Base-by-base conservation (phyloP, 2,888 invertebrate species). In the Epirrita christyi region DNA sequence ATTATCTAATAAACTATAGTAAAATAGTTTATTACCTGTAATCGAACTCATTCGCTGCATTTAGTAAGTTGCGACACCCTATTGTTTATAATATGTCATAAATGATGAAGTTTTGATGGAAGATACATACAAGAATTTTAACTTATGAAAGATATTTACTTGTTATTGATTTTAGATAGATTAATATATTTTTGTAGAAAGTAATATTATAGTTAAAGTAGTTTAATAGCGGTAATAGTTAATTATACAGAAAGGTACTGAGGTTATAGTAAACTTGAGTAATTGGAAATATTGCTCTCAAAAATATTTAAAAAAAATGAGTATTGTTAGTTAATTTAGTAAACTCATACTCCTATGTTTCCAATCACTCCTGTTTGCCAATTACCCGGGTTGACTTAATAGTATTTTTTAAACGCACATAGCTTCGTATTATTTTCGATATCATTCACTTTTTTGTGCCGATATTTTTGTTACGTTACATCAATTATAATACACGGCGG, bases 171-270 rank as follows among this genome's bases (percentile, higher is more conserved):
- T 53, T 21, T 54, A 58, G 37, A 53, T 38, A 47, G 13, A 56
- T 50, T 40, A 29, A 41, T 46, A 48, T 58, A 58, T 58, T 58
- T 58, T 58, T 58, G 58, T 58, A 58, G 58, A 27, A 34, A 45
- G 34, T 49, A 14, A 38, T 15, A 50, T 15, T n/a, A 6, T 29
- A 40, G 38, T 28, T 11, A 32, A 34, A 15, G 34, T 28, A 44
- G 44, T 13, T 21, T 21, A 4, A n/a, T 0, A 32, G 32, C 32
- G 32, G 32, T 32, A 21, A 21, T 21, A 21, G 21, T 3, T 21
- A 21, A 21, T 21, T 2, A 21, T 2, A 21, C 21, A 21, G n/a
- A n/a, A n/a, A n/a, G 21, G 21, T 21, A 21, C 21, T 4, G 21
- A 21, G 4, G n/a, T n/a, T n/a, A n/a, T n/a, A 3, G 21, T 21